phyloP scores from a whole-genome alignment of 2,113 vertebrate genomes.

The Ivindomyrus marchei region DNA sequence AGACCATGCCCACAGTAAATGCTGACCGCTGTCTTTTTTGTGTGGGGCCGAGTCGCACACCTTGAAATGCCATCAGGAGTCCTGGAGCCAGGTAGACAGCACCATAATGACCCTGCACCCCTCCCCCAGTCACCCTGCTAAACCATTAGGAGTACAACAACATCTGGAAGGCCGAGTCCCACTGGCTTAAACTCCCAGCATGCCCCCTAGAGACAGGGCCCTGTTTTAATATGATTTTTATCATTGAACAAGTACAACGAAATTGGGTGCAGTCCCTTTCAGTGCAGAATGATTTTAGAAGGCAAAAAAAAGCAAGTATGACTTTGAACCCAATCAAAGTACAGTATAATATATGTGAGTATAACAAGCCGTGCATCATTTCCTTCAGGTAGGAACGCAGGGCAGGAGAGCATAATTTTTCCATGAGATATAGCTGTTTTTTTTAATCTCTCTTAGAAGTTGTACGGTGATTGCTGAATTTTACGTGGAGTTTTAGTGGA shows the following conservation, averaged over 20 bases:
- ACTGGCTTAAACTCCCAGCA: neutral
- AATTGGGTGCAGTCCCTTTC: too few relatives aligned
- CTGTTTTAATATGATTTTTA: neutral
- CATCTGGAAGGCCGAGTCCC: neutral
- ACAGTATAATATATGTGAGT: too few relatives aligned
- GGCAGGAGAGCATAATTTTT: neutral
- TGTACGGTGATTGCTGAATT: neutral
- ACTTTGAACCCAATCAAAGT: neutral
- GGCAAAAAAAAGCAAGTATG: neutral
- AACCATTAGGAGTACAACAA: neutral
- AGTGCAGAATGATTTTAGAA: too few relatives aligned
- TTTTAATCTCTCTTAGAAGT: neutral
- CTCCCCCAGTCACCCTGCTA: neutral
- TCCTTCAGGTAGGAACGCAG: neutral
- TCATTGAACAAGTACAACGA: too few relatives aligned
- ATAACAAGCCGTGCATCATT: neutral
- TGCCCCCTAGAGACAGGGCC: neutral
- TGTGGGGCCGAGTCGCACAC: neutral
- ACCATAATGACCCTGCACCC: neutral
- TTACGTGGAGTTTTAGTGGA: neutral
- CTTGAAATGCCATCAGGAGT: slow-evolving; percentile 26
- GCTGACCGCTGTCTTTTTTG: neutral
- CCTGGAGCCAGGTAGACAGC: neutral
- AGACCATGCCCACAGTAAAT: slow-evolving; percentile 17
- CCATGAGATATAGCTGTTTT: neutral